Conservation (phyloP, 1,140 invertebrate species). For the Camponotus pennsylvanicus region DNA sequence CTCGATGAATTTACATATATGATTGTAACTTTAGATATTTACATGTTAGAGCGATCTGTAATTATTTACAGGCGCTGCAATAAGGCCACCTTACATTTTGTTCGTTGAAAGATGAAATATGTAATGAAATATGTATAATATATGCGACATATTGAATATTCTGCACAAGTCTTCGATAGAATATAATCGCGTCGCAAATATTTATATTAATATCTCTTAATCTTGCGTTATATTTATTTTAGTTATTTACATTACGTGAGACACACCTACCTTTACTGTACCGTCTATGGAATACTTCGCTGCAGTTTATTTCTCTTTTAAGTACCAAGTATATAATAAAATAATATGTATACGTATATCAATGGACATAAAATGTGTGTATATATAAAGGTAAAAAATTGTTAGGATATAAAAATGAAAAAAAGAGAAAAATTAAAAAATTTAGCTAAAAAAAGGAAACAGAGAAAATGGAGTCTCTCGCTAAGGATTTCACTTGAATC, state of each 20-base stretch:
- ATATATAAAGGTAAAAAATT: slow-evolving; percentile 38
- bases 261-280: slow-evolving; percentile 35
- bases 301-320: slow-evolving; percentile 46
- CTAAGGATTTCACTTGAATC: background rate
- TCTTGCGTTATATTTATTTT: slow-evolving; percentile 49
- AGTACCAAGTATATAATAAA: slow-evolving; percentile 44
- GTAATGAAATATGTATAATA: slow-evolving; percentile 11
- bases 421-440: background rate
- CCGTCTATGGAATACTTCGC: slow-evolving; percentile 43
- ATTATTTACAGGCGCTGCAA: slow-evolving; percentile 21
- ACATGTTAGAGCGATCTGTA: slow-evolving; percentile 12
- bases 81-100: slow-evolving; percentile 31
- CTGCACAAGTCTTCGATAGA: background rate
- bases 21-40: slow-evolving; percentile 29
- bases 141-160: slow-evolving; percentile 27
- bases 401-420: slow-evolving; percentile 35
- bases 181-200: slow-evolving; percentile 36
- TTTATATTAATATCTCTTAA: slow-evolving; percentile 53
- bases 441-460: background rate
- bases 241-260: slow-evolving; percentile 51
- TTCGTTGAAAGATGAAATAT: slow-evolving; percentile 18
- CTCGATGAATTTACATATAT: background rate
- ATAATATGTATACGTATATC: background rate
- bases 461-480: slow-evolving; percentile 32
- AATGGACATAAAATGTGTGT: background rate